Evolutionary conservation across 2,888 invertebrate species (phyloP).

Genomic region (Mechanitis mazaeus): DNA sequence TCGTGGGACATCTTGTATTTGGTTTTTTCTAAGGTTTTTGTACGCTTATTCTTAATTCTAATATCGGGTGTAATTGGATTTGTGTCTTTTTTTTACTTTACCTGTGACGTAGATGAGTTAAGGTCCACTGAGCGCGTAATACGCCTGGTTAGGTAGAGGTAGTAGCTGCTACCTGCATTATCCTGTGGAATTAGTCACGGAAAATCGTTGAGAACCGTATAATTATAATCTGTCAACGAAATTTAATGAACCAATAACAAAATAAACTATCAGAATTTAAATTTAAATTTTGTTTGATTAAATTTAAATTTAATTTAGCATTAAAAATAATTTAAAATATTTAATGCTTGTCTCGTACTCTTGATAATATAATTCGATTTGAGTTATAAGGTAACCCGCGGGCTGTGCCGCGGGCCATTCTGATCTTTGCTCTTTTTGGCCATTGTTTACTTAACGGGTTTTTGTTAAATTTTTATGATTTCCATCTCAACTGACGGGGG

Average conservation of each 20-base stretch:
- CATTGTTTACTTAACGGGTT: constrained; percentile 72
- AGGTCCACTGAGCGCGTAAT: constrained; percentile 31
- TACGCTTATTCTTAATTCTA: not conserved
- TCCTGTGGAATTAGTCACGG: constrained; percentile 40
- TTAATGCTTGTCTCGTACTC: constrained; percentile 5
- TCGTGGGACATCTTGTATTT: constrained; percentile 12
- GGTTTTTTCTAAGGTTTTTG: constrained; percentile 11
- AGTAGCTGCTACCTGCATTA: constrained; percentile 35
- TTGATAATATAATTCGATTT: constrained; percentile 20
- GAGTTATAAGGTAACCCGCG: constrained; percentile 23
- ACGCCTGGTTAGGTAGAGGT: constrained; percentile 42
- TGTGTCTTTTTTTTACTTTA: constrained; percentile 8
- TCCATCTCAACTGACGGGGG: constrained; percentile 60
- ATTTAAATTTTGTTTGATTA: too few species aligned
- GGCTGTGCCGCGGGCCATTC: constrained; percentile 30
- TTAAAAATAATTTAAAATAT: constrained; percentile 6
- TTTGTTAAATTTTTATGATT: constrained; percentile 69
- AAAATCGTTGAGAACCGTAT: constrained; percentile 54
- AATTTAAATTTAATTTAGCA: too few species aligned
- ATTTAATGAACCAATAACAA: not conserved
- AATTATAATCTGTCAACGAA: constrained; percentile 39
- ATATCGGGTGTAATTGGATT: not conserved
- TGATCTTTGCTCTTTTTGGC: constrained; percentile 56
- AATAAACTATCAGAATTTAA: too few species aligned
- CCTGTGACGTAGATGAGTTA: constrained; percentile 23